Conservation (phyloP, 2,797 vertebrate genomes). For the Anas bahamensis region DNA sequence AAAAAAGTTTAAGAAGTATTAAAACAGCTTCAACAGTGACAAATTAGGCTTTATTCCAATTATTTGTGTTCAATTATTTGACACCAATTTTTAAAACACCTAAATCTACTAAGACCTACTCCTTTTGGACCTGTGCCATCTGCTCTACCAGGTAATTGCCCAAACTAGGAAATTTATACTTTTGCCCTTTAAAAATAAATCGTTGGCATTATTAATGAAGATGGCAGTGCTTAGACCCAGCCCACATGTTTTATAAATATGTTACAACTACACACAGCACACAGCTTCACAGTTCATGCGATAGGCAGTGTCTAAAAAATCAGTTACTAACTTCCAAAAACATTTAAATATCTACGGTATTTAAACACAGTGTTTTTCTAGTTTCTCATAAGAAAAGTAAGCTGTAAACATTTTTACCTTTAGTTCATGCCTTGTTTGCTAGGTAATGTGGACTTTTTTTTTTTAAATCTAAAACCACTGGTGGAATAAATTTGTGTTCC, state of each 20-base stretch:
- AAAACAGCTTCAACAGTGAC: slow-evolving; percentile 79
- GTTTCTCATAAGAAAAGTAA: slow-evolving; percentile 85
- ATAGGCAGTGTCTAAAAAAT: slow-evolving; percentile 90
- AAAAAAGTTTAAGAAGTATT: slow-evolving; percentile 81
- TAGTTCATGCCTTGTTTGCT: slow-evolving; percentile 82
- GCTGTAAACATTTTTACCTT: slow-evolving; percentile 88
- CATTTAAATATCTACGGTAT: slow-evolving; percentile 87
- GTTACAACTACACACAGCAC: slow-evolving; percentile 92
- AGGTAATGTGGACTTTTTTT: slow-evolving; percentile 68
- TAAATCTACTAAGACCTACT: slow-evolving; percentile 77
- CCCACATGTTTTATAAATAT: slow-evolving; percentile 88
- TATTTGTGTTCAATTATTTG: slow-evolving; percentile 68
- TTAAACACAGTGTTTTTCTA: slow-evolving; percentile 89
- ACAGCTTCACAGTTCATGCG: slow-evolving; percentile 93
- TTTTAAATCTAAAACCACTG: slow-evolving; percentile 76
- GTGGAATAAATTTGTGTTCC: slow-evolving; percentile 78
- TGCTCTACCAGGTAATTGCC: slow-evolving; percentile 65
- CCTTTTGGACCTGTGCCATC: slow-evolving; percentile 71
- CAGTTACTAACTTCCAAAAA: slow-evolving; percentile 87
- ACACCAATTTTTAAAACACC: slow-evolving; percentile 72
- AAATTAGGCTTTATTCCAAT: slow-evolving; percentile 79
- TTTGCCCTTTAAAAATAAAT: slow-evolving; percentile 78
- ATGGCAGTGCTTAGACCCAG: slow-evolving; percentile 76
- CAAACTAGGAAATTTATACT: slow-evolving; percentile 71
- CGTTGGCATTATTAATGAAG: slow-evolving; percentile 70